phyloP scores from a whole-genome alignment of 2,113 vertebrate species.

The Macaca fascicularis region T2T-MFA8v1.1 NC_088394.1:68569001-68569500 shows the following conservation, averaged over 20 bases:
- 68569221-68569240: background rate
- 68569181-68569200: background rate
- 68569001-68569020: too few species aligned
- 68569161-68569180: background rate
- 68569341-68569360: background rate
- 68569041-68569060: too few species aligned
- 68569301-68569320: constrained; percentile 4
- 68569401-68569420: background rate
- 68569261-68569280: background rate
- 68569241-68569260: background rate
- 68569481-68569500: constrained; percentile 23
- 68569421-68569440: background rate
- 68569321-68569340: background rate
- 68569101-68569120: too few species aligned
- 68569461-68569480: background rate
- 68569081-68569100: too few species aligned
- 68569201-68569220: constrained; percentile 23
- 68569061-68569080: too few species aligned
- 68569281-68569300: background rate
- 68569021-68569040: too few species aligned
- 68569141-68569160: too few species aligned
- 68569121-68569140: too few species aligned
- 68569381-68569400: background rate
- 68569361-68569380: background rate
- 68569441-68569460: background rate